These are phyloP conservation scores for Danio albolineatus DNA, from an alignment of 2,797 vertebrate genomes.

Conservation along the genomic window DNA sequence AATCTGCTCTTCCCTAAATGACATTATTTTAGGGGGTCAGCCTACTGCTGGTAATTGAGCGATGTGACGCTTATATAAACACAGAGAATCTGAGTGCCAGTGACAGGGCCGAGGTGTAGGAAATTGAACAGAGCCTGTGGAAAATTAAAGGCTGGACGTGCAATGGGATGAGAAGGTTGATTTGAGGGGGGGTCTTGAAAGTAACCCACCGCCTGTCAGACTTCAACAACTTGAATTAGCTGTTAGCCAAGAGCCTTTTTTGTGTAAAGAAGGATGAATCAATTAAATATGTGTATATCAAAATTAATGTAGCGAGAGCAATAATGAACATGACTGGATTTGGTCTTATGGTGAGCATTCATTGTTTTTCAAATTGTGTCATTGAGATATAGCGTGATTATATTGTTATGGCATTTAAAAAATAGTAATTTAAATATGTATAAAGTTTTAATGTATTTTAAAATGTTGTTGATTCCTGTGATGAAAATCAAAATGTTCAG, in stretches of 20 bases:
- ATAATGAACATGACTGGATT: background rate
- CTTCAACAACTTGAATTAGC: background rate
- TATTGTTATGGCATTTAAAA: no score
- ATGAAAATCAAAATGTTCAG: background rate
- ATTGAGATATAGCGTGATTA: no score
- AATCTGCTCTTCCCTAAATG: slow-evolving; percentile 44
- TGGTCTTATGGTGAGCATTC: background rate
- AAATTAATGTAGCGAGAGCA: background rate
- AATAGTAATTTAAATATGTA: no score
- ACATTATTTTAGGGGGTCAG: slow-evolving; percentile 27
- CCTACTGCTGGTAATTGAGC: slow-evolving; percentile 41
- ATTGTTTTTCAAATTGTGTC: background rate
- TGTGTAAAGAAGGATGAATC: background rate
- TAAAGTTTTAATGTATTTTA: no score
- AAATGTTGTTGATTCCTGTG: no score
- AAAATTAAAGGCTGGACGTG: slow-evolving; percentile 38
- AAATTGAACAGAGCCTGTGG: slow-evolving; percentile 37
- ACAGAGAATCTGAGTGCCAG: slow-evolving; percentile 12
- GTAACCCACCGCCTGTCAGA: background rate
- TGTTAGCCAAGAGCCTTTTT: background rate
- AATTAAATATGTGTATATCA: background rate
- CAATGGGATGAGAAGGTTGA: slow-evolving; percentile 8
- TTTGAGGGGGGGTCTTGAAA: background rate
- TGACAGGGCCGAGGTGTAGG: background rate
- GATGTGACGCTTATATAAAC: slow-evolving; percentile 40